A percentile compares a stretch with the other conserved stretches of the same genome.
Conservation (phyloP, 1,140 invertebrate species). For the Bombus difficillimus region DNA sequence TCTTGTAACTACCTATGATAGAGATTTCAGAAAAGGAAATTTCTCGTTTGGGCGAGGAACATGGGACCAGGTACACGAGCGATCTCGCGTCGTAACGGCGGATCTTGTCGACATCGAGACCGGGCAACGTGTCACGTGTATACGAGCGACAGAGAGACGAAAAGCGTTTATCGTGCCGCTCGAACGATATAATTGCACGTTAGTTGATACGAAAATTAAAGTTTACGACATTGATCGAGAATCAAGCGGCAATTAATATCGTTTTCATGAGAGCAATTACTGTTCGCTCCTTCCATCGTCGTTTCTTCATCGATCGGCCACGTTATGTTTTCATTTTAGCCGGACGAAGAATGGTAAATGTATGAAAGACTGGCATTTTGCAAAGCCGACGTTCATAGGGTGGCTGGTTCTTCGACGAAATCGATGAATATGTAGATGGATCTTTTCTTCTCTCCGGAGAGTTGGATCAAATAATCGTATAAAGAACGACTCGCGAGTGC, state of each 20-base stretch:
- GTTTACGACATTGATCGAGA: conserved; percentile 25
- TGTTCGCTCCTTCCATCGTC: background rate
- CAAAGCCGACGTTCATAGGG: conserved; percentile 34
- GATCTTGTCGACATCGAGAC: background rate
- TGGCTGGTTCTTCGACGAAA: conserved; percentile 23
- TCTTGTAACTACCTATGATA: background rate
- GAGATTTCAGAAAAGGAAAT: conserved; percentile 1
- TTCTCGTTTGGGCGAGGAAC: background rate
- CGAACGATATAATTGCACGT: conserved; percentile 43
- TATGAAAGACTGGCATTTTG: conserved; percentile 44
- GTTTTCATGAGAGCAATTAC: conserved; percentile 28
- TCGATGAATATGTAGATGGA: conserved; percentile 71
- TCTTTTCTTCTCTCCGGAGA: conserved; percentile 37
- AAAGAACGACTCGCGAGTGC: conserved; percentile 8
- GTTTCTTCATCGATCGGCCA: background rate
- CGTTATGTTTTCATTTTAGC: conserved; percentile 42
- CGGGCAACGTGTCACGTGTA: no score
- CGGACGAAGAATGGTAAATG: conserved; percentile 2
- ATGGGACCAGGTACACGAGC: no score
- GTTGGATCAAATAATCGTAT: conserved; percentile 52
- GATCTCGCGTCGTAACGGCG: background rate
- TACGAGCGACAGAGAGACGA: background rate
- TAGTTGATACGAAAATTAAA: conserved; percentile 43
- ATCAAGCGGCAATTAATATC: conserved; percentile 41
- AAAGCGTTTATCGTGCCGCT: conserved; percentile 34